phyloP scores from a whole-genome alignment of 2,888 invertebrate species.

The Thysanoteuthis rhombus region DNA sequence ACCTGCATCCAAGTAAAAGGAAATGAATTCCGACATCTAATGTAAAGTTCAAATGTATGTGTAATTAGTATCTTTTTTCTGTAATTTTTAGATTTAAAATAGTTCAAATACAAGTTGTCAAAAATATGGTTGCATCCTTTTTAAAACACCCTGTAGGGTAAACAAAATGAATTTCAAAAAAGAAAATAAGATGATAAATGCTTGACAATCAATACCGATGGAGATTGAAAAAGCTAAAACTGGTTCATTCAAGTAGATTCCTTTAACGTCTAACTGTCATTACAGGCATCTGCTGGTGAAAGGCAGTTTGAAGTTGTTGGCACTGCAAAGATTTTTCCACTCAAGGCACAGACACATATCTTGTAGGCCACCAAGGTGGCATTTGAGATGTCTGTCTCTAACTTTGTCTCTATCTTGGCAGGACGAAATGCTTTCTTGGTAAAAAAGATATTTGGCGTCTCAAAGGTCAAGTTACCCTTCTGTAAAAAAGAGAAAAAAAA shows the following conservation, averaged over 20 bases:
- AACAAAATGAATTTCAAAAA: too few species aligned
- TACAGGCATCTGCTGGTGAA: slow-evolving; percentile 12
- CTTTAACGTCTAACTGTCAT: background rate
- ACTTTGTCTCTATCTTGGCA: background rate
- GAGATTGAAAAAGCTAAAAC: too few species aligned
- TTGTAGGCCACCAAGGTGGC: slow-evolving; percentile 40
- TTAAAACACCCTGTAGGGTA: too few species aligned
- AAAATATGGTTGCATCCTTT: too few species aligned
- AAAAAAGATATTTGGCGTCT: slow-evolving; percentile 37
- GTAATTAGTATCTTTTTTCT: too few species aligned
- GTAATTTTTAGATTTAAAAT: too few species aligned
- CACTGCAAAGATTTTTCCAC: slow-evolving; percentile 52
- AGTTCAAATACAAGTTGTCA: too few species aligned
- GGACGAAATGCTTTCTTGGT: slow-evolving; percentile 33
- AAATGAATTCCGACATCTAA: too few species aligned
- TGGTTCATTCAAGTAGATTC: background rate
- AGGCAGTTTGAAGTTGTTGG: slow-evolving; percentile 37
- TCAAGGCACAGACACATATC: slow-evolving; percentile 53
- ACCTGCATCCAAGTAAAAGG: too few species aligned
- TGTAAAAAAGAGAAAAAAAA: slow-evolving; percentile 33
- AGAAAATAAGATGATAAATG: too few species aligned
- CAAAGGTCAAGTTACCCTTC: slow-evolving; percentile 38
- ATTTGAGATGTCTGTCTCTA: background rate
- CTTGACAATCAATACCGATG: too few species aligned
- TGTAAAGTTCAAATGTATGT: too few species aligned